Percentiles rank a stretch among this genome's conserved stretches.
phyloP scores from a whole-genome alignment of 2,797 vertebrate genomes.

The Catostomus latipinnis region DNA sequence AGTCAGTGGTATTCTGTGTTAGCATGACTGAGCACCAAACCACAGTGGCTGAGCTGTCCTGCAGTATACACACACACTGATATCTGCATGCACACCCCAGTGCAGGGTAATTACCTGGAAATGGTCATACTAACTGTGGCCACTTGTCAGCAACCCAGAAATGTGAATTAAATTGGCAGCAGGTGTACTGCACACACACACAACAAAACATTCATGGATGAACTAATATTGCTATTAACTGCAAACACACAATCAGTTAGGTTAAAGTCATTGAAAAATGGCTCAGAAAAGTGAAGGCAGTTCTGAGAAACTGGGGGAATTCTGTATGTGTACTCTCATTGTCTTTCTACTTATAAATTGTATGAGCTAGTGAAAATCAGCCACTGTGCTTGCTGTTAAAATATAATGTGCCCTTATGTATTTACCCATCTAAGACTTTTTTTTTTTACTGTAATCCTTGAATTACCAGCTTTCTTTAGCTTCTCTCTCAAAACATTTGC shows the following conservation, averaged over 20 bases:
- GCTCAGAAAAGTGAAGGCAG: too few species aligned
- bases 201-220: background rate
- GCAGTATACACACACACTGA: constrained; percentile 1
- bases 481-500: background rate
- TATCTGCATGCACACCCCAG: background rate
- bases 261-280: too few species aligned
- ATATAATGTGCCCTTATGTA: background rate
- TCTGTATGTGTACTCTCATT: background rate
- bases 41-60: constrained; percentile 27
- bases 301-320: background rate
- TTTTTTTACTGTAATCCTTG: constrained; percentile 1
- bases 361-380: background rate
- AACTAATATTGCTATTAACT: background rate
- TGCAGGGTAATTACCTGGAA: constrained; percentile 35
- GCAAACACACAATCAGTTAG: background rate
- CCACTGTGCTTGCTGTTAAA: background rate
- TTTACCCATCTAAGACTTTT: constrained; percentile 10
- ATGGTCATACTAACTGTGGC: background rate
- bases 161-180: constrained; percentile 4
- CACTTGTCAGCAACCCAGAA: constrained; percentile 33
- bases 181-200: constrained; percentile 11
- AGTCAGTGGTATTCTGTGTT: constrained; percentile 21
- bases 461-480: background rate
- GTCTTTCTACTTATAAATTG: constrained; percentile 5
- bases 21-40: constrained; percentile 38